Evolutionary conservation across 1,140 invertebrate species (phyloP).

Genomic region (Manduca sexta): DNA sequence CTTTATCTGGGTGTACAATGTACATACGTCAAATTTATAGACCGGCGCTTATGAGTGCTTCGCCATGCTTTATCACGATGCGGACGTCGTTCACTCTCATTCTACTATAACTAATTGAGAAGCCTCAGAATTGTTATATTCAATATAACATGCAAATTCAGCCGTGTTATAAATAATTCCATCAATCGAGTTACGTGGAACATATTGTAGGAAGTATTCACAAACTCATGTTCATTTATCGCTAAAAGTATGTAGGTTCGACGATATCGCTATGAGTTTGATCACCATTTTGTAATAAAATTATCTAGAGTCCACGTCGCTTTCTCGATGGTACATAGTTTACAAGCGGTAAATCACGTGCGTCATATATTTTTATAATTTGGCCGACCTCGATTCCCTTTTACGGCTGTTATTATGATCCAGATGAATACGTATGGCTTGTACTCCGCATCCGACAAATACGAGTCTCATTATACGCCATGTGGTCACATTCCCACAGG

Average conservation of each 20-base stretch:
- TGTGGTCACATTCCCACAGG: slow-evolving; percentile 20
- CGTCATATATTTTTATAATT: background rate
- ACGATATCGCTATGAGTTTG: slow-evolving; percentile 13
- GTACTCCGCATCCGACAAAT: background rate
- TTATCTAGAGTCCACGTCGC: background rate
- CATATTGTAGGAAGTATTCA: no score
- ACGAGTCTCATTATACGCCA: slow-evolving; percentile 1
- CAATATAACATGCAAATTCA: no score
- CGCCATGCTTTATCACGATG: slow-evolving; percentile 19
- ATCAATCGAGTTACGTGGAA: no score
- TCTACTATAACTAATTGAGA: no score
- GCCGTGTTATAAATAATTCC: no score
- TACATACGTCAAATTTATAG: background rate
- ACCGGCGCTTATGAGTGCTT: slow-evolving; percentile 5
- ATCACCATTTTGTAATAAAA: slow-evolving; percentile 13
- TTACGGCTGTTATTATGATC: slow-evolving; percentile 3
- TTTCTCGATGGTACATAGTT: background rate
- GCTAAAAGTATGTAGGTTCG: slow-evolving; percentile 13
- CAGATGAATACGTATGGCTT: slow-evolving; percentile 8
- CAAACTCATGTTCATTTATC: background rate
- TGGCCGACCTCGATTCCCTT: slow-evolving; percentile 14
- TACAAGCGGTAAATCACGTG: background rate
- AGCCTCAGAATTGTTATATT: no score
- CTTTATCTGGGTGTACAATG: background rate
- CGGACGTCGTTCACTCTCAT: no score